Conservation (phyloP, 1,140 invertebrate species). For the Tetraneura akinire region DNA sequence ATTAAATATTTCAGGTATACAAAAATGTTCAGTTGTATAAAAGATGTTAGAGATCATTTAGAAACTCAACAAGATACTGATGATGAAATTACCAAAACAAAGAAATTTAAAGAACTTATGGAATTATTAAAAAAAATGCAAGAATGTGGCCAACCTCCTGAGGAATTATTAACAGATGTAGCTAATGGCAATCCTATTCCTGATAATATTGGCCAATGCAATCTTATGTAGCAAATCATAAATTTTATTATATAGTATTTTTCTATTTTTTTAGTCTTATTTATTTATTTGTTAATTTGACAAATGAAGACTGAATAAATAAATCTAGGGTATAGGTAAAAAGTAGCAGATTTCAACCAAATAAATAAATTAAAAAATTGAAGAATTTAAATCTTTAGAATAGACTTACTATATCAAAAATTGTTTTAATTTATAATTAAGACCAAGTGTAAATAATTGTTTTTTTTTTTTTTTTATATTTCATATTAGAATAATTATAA, state of each 20-base stretch:
- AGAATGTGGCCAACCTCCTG: conserved; percentile 43
- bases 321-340: conserved; percentile 43
- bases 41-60: conserved; percentile 44
- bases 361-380: too few species aligned
- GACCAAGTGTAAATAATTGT: too few species aligned
- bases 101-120: conserved; percentile 39
- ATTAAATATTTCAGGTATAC: conserved; percentile 22
- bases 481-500: too few species aligned
- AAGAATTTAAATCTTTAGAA: too few species aligned
- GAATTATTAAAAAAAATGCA: conserved; percentile 44
- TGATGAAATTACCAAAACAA: conserved; percentile 32
- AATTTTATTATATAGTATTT: not conserved
- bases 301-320: conserved; percentile 47
- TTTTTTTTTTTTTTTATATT: too few species aligned
- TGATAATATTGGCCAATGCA: conserved; percentile 32
- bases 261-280: conserved; percentile 33
- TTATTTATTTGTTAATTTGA: conserved; percentile 36
- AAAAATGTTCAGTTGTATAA: conserved; percentile 24
- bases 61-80: conserved; percentile 27
- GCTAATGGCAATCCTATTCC: conserved; percentile 7
- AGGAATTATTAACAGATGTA: conserved; percentile 28
- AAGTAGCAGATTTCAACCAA: conserved; percentile 20
- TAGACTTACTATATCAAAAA: too few species aligned
- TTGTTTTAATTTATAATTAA: too few species aligned
- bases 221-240: conserved; percentile 36